These are phyloP conservation scores for Micronisus gabar DNA, from an alignment of 2,113 vertebrate genomes.

Conservation along the genomic window DNA sequence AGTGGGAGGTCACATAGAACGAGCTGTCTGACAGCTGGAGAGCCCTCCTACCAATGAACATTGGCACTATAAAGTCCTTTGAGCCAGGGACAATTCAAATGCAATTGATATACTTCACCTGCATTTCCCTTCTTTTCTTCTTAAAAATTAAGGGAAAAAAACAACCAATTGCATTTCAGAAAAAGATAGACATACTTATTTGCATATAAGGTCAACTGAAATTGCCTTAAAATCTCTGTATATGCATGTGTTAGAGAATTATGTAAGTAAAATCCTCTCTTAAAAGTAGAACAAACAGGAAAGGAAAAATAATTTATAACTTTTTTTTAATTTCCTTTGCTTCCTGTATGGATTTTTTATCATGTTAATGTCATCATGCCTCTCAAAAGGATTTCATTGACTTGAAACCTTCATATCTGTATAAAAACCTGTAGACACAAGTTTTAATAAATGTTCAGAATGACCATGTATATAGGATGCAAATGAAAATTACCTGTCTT, in stretches of 20 bases:
- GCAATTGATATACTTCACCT: neutral
- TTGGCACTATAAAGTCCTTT: neutral
- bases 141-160: neutral
- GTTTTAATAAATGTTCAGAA: neutral
- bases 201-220: neutral
- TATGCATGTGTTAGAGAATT: neutral
- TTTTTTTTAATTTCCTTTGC: neutral
- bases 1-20: neutral
- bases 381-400: neutral
- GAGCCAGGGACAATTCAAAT: neutral
- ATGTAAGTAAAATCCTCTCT: neutral
- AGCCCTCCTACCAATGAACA: neutral
- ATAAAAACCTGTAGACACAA: neutral
- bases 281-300: neutral
- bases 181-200: neutral
- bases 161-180: neutral
- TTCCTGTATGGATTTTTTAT: neutral
- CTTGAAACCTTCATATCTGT: neutral
- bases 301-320: neutral
- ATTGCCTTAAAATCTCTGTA: neutral
- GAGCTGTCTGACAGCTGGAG: neutral
- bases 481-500: neutral
- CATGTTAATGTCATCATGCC: neutral
- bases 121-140: neutral
- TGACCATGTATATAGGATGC: neutral